Evolutionary conservation across 1,140 invertebrate species (phyloP).

Genomic region (Nomia melanderi): DNA sequence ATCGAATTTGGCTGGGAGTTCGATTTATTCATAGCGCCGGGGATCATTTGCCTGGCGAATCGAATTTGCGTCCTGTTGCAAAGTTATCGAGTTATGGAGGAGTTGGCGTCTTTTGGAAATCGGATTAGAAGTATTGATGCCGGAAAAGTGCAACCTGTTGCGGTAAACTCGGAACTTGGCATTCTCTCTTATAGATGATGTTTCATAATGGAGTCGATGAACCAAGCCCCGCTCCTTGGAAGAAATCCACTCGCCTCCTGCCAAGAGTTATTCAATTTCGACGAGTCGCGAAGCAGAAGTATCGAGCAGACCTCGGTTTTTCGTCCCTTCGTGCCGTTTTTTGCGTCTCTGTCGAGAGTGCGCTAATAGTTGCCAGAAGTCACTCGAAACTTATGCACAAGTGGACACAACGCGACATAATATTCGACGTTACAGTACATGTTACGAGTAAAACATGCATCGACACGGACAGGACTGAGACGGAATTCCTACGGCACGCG

Average conservation of each 20-base stretch:
- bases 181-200: conserved; percentile 28
- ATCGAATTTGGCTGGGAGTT: no score
- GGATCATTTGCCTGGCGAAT: background rate
- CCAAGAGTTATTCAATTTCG: conserved; percentile 51
- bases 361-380: no score
- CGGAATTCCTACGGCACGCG: no score
- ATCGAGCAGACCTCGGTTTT: background rate
- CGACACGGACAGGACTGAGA: no score
- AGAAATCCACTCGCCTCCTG: conserved; percentile 12
- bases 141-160: conserved; percentile 33
- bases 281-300: conserved; percentile 25
- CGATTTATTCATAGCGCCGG: background rate
- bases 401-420: no score
- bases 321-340: no score
- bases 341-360: background rate
- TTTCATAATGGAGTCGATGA: conserved; percentile 55
- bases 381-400: no score
- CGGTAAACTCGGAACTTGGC: conserved; percentile 16
- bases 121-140: background rate
- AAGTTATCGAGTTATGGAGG: background rate
- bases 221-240: conserved; percentile 11
- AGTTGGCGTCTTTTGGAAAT: background rate
- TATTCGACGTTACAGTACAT: no score
- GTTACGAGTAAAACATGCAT: no score
- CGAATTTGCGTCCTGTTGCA: background rate